Evolutionary conservation across 1,140 invertebrate species (phyloP), one percentile per base, ranked within the genome.

Genomic region (Campoletis sonorensis): DNA sequence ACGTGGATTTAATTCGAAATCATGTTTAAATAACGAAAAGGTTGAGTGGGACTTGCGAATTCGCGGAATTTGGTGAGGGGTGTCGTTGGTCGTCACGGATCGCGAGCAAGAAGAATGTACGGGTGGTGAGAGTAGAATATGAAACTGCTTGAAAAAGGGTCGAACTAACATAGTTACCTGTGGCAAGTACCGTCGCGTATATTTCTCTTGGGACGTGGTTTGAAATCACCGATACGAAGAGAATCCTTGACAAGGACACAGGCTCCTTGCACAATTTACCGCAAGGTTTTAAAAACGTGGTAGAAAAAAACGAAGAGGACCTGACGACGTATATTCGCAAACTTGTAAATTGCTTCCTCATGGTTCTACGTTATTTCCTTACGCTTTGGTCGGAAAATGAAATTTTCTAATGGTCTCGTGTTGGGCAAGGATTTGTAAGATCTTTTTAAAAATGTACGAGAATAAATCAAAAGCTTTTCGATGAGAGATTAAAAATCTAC

Each of bases 31-130:
- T 11, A 18, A 11, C 51, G 11, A 45, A 45, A 45, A 13, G 8
- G 21, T 26, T 4, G 23, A 64, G 21, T 26, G 61, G 23, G 61
- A 26, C 23, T 23, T 16, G 21, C 23, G 61, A 64, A 64, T 64
- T 64, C 23, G n/a, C 27, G 61, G 61, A 64, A 64, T 64, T 64
- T 27, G 1, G 11, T 4, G n/a, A 64, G 61, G 61, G 61, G 61
- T 64, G 61, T 64, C 61, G 23, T 64, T 64, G 23, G 23, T 1
- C 61, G 61, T 64, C 61, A 64, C 23, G 61, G 61, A 64, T 64
- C 61, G 61, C 61, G 61, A 64, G 61, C 61, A 64, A 26, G 61
- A 64, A 64, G 61, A 64, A 64, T 64, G 61, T 27, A 8, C 51
- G 11, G 61, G 61, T 26, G 61, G 23, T 64, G 8, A 15, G 13